A percentile compares a stretch with the other conserved stretches of the same genome.
These are phyloP conservation scores for Myrmecophaga tridactyla DNA, from an alignment of 2,113 vertebrate genomes.

Conservation along the genomic window DNA sequence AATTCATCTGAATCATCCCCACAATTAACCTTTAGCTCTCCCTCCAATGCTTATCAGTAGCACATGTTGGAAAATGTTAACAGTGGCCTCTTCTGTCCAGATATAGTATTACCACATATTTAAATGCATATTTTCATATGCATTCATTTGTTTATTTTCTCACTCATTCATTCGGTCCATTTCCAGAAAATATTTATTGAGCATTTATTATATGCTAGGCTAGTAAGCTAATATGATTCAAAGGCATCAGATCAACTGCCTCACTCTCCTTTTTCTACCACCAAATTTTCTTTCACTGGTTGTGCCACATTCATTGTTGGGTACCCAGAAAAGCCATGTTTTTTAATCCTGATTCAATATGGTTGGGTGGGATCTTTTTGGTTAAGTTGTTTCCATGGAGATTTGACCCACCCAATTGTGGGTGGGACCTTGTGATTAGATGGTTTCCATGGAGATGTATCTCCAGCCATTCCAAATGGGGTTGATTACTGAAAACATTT, in stretches of 20 bases:
- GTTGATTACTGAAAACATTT: too few relatives aligned
- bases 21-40: background rate
- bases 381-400: too few relatives aligned
- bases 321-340: too few relatives aligned
- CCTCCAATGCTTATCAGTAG: too few relatives aligned
- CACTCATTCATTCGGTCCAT: background rate
- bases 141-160: background rate
- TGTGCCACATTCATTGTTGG: too few relatives aligned
- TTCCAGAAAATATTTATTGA: background rate
- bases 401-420: too few relatives aligned
- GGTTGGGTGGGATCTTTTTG: too few relatives aligned
- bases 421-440: too few relatives aligned
- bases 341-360: too few relatives aligned
- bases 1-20: background rate
- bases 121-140: background rate
- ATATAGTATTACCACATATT: background rate
- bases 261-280: background rate
- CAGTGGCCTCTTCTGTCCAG: constrained; percentile 62
- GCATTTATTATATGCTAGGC: background rate
- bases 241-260: background rate
- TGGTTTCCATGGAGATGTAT: too few relatives aligned
- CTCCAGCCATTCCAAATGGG: too few relatives aligned
- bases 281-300: background rate
- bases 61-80: constrained; percentile 7
- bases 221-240: background rate